phyloP scores from a whole-genome alignment of 1,140 invertebrate genomes.

The Caenorhabditis inopinata region DNA sequence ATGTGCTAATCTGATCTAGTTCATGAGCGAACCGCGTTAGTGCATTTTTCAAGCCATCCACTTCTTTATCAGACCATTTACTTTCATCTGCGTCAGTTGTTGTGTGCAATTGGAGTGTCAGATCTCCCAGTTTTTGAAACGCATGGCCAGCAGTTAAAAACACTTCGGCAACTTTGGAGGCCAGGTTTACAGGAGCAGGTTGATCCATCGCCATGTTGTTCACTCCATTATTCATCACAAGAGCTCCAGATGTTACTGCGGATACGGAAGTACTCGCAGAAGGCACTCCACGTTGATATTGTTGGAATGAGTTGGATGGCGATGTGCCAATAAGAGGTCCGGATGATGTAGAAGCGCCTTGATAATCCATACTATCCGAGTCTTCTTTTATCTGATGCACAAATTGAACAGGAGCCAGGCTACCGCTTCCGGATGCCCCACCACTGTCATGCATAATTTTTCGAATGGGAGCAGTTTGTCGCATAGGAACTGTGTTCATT shows the following conservation, averaged over 20 bases:
- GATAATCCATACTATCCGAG: not conserved
- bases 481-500: not conserved
- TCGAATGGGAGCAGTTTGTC: not conserved
- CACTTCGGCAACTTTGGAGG: constrained; percentile 56
- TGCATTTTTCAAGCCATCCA: constrained; percentile 54
- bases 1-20: constrained; percentile 53
- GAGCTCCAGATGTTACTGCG: not conserved
- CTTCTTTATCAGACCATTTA: constrained; percentile 55
- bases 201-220: not conserved
- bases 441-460: not conserved
- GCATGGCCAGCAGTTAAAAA: constrained; percentile 59
- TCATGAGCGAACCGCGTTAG: constrained; percentile 56
- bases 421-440: not conserved
- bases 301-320: not conserved
- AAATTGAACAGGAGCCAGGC: not conserved
- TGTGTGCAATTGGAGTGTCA: constrained; percentile 53
- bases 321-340: not conserved
- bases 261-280: not conserved
- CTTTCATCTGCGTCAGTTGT: constrained; percentile 36
- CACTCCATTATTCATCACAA: not conserved
- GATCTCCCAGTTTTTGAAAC: constrained; percentile 57
- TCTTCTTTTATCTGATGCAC: not conserved
- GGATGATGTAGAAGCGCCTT: not conserved
- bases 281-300: not conserved
- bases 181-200: constrained; percentile 28